These are phyloP conservation scores for Odobenus rosmarus DNA, from an alignment of 2,113 vertebrate species.

Conservation along the genomic window DNA sequence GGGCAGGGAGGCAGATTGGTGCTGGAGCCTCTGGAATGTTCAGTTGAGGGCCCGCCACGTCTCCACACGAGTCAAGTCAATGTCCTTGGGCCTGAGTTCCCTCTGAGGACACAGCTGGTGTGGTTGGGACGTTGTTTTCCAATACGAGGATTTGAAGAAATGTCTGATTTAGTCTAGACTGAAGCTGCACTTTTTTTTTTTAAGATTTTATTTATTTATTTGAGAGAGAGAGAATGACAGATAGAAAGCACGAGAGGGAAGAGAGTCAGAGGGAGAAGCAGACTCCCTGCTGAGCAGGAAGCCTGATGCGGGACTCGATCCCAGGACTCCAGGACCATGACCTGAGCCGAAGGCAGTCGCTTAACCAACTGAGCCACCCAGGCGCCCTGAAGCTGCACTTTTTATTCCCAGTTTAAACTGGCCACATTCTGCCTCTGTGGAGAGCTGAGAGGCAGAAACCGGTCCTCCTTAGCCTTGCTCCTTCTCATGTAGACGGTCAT, in stretches of 20 bases:
- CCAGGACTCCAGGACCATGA: too few species aligned
- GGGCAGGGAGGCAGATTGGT: accelerated
- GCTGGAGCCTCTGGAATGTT: not conserved
- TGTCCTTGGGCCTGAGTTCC: accelerated
- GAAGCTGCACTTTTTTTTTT: not conserved
- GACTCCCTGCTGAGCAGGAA: too few species aligned
- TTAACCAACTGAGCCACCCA: too few species aligned
- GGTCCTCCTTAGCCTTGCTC: accelerated
- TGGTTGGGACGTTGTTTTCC: not conserved
- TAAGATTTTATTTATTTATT: too few species aligned
- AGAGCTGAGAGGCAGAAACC: not conserved
- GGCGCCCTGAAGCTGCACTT: not conserved
- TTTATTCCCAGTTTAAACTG: not conserved
- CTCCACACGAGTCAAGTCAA: accelerated
- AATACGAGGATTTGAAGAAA: accelerated
- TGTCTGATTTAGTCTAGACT: accelerated
- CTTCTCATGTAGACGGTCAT: accelerated
- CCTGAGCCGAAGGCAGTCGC: too few species aligned
- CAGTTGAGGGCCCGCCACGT: not conserved
- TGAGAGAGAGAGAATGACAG: too few species aligned
- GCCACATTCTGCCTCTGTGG: not conserved
- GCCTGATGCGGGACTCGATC: too few species aligned
- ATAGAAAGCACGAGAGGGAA: too few species aligned
- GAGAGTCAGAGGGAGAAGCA: too few species aligned
- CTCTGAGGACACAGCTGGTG: not conserved